Conservation (phyloP, 1,140 invertebrate genomes). For the Pseudobourletiella spinata region DNA sequence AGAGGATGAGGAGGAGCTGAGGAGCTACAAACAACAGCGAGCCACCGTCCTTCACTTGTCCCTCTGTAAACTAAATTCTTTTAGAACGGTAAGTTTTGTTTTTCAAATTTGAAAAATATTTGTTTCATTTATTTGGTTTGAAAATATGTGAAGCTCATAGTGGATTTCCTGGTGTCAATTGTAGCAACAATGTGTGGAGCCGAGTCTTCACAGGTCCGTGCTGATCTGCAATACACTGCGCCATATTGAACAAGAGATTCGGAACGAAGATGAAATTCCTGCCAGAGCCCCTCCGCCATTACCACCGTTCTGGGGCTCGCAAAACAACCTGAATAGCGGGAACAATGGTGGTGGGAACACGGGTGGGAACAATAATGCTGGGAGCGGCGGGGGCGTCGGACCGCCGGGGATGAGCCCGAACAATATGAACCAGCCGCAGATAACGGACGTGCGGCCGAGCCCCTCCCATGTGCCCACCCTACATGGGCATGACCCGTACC, state of each 20-base stretch:
- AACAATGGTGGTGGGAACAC: background rate
- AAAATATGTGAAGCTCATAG: too few species aligned
- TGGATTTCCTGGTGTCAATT: too few species aligned
- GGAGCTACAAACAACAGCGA: conserved; percentile 69
- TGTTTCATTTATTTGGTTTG: too few species aligned
- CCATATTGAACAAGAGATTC: conserved; percentile 81
- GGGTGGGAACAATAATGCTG: background rate
- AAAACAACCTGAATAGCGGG: background rate
- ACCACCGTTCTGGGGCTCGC: conserved; percentile 24
- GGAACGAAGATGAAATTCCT: conserved; percentile 51
- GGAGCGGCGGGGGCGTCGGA: too few species aligned
- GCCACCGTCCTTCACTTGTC: conserved; percentile 84
- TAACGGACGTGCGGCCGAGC: conserved; percentile 17
- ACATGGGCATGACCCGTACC: conserved; percentile 20
- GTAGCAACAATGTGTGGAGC: conserved; percentile 75
- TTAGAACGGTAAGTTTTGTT: conserved; percentile 30
- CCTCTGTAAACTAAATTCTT: conserved; percentile 72
- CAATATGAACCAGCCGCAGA: conserved; percentile 10
- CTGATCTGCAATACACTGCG: conserved; percentile 89
- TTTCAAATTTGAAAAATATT: background rate
- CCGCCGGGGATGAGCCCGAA: background rate
- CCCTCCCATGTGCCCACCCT: background rate
- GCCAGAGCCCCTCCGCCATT: conserved; percentile 23
- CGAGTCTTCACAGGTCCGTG: conserved; percentile 80
- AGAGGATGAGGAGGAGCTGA: conserved; percentile 37